Evolutionary conservation across 2,888 invertebrate species (phyloP).

Genomic region (Phortica magna): DNA sequence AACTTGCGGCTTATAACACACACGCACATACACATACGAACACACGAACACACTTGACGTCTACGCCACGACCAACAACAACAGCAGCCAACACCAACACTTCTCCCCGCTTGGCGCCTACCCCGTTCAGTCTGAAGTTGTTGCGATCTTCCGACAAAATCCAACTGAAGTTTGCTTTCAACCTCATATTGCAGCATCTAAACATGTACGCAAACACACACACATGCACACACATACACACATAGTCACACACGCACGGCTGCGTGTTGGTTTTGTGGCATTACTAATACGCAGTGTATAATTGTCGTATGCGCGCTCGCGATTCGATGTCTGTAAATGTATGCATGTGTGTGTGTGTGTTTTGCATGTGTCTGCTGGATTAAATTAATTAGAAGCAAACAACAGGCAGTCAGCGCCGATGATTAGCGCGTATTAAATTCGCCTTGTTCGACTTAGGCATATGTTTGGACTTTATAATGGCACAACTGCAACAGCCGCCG

Average conservation of each 20-base stretch:
- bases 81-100: too few relatives aligned
- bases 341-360: neutral
- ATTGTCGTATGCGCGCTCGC: neutral
- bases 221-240: neutral
- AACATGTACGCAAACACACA: neutral
- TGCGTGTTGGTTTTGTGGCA: constrained; percentile 16
- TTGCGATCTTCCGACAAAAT: neutral
- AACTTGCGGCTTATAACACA: constrained; percentile 31
- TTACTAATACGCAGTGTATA: constrained; percentile 27
- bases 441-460: neutral
- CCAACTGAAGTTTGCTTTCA: constrained; percentile 7
- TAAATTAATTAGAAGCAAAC: constrained; percentile 34
- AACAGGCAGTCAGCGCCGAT: neutral
- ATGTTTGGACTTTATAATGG: constrained; percentile 8
- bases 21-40: neutral
- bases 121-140: too few relatives aligned
- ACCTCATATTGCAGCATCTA: neutral
- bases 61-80: too few relatives aligned
- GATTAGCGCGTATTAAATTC: neutral
- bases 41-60: too few relatives aligned
- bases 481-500: neutral
- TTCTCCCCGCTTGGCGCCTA: too few relatives aligned
- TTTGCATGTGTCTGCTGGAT: constrained; percentile 18
- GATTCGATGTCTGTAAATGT: neutral
- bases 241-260: neutral